These are phyloP conservation scores for Hypocryptadius cinnamomeus DNA, from an alignment of 2,113 vertebrate species.

Conservation along the genomic window DNA sequence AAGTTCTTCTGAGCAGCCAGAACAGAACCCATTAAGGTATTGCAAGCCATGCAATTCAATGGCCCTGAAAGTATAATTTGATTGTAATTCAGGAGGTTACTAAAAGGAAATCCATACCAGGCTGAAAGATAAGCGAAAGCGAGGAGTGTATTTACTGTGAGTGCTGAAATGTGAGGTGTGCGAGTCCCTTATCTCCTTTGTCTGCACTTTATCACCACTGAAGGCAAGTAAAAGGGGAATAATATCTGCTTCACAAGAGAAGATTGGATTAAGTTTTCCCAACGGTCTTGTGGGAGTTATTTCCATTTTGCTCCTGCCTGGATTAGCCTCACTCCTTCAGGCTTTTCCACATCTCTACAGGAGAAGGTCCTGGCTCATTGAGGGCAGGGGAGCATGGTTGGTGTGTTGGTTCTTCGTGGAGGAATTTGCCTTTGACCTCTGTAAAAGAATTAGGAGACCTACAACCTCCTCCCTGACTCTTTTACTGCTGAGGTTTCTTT, in stretches of 20 bases:
- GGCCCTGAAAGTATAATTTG: conserved; percentile 39
- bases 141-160: background rate
- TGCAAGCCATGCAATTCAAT: conserved; percentile 21
- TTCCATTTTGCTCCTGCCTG: background rate
- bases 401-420: accelerated
- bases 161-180: conserved; percentile 15
- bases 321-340: background rate
- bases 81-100: conserved; percentile 47
- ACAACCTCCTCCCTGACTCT: background rate
- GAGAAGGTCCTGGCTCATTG: background rate
- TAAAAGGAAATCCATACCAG: conserved; percentile 53
- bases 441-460: background rate
- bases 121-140: conserved; percentile 20
- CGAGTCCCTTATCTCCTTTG: background rate
- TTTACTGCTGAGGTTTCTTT: background rate
- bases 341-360: background rate
- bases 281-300: background rate
- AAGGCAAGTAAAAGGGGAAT: conserved; percentile 12
- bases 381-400: background rate
- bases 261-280: conserved; percentile 45
- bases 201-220: conserved; percentile 41
- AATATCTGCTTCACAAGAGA: conserved; percentile 12
- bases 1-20: background rate
- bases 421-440: background rate
- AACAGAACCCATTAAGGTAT: conserved; percentile 27